Conservation (phyloP, 2,113 vertebrate genomes). For the Calidris pygmaea region DNA sequence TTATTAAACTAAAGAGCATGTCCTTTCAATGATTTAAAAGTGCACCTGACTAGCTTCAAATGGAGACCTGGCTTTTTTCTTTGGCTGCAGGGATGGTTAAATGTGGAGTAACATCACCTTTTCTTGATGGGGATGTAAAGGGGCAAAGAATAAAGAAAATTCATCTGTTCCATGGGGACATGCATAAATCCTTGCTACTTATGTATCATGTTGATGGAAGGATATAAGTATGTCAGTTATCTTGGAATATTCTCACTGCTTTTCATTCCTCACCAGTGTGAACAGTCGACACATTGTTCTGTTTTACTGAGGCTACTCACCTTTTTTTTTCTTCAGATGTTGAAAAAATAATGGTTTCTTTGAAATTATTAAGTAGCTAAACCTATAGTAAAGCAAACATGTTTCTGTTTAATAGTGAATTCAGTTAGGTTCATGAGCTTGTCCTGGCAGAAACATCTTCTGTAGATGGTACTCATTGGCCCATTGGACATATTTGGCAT, state of each 20-base stretch:
- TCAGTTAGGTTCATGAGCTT: not conserved
- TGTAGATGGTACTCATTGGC: not conserved
- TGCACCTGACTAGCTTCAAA: not conserved
- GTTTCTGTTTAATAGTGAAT: not conserved
- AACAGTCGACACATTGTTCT: not conserved
- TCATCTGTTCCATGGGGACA: not conserved
- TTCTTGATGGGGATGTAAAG: not conserved
- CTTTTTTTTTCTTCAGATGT: not conserved
- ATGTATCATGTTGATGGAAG: not conserved
- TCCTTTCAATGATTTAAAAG: not conserved
- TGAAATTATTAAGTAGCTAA: not conserved
- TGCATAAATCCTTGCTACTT: not conserved
- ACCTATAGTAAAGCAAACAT: not conserved
- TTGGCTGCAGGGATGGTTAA: not conserved
- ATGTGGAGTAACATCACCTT: not conserved
- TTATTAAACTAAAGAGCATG: fast-evolving
- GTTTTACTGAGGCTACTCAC: not conserved
- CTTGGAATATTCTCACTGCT: not conserved
- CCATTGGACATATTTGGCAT: not conserved
- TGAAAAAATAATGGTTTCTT: not conserved
- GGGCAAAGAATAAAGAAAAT: not conserved
- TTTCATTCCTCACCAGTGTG: not conserved
- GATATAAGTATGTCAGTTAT: not conserved
- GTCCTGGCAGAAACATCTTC: not conserved
- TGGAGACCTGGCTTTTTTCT: not conserved